Evolutionary conservation across 2,888 invertebrate species (phyloP).

Genomic region (Gastracanthus pulcherrimus): DNA sequence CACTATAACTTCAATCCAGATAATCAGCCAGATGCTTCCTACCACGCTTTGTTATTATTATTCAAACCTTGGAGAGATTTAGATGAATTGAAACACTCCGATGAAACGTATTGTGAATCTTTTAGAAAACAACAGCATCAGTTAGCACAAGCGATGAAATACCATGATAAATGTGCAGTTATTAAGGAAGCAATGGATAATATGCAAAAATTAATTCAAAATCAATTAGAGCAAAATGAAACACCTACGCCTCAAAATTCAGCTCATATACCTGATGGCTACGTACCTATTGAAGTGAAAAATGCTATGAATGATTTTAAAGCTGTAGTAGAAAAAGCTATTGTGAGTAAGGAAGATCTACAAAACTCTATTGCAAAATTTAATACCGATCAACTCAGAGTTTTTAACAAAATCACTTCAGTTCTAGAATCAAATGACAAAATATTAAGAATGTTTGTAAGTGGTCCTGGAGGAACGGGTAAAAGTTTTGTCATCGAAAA

Average conservation of each 20-base stretch:
- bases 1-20: too few species aligned
- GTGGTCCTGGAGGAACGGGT: too few species aligned
- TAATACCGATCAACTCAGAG: slow-evolving; percentile 58
- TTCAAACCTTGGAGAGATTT: too few species aligned
- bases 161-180: not conserved
- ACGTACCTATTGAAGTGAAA: slow-evolving; percentile 48
- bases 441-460: too few species aligned
- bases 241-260: not conserved
- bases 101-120: slow-evolving; percentile 54
- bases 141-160: slow-evolving; percentile 18
- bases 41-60: too few species aligned
- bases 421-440: slow-evolving; percentile 56
- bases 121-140: slow-evolving; percentile 51
- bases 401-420: slow-evolving; percentile 23
- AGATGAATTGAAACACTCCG: slow-evolving; percentile 37
- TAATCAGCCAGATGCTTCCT: too few species aligned
- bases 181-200: not conserved
- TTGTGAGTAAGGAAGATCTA: slow-evolving; percentile 64
- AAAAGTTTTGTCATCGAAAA: too few species aligned
- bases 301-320: slow-evolving; percentile 62
- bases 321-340: slow-evolving; percentile 58
- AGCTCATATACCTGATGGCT: slow-evolving; percentile 3
- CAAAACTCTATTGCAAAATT: slow-evolving; percentile 56
- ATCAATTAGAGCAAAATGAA: not conserved
- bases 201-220: not conserved